These are phyloP conservation scores for Ceratoteleas bidentatus DNA, from an alignment of 1,140 invertebrate genomes.

Conservation along the genomic window DNA sequence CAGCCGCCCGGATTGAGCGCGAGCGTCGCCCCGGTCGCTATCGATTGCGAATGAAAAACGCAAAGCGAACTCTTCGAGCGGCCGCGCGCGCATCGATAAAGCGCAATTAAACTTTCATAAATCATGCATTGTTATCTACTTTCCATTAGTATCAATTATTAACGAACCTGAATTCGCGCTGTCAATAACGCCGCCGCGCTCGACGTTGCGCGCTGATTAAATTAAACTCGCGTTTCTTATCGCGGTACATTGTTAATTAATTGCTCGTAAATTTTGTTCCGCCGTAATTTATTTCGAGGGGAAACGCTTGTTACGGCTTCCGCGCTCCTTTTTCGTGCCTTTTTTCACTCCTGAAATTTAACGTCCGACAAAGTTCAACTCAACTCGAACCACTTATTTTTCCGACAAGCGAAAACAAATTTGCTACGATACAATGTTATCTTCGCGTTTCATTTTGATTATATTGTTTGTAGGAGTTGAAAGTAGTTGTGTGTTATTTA, in stretches of 20 bases:
- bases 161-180: constrained; percentile 2
- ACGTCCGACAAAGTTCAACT: too few relatives aligned
- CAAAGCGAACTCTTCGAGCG: background rate
- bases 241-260: constrained; percentile 7
- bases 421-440: too few relatives aligned
- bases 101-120: constrained; percentile 6
- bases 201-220: constrained; percentile 6
- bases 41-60: constrained; percentile 1
- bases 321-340: too few relatives aligned
- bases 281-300: too few relatives aligned
- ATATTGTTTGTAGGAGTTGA: too few relatives aligned
- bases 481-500: too few relatives aligned
- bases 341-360: too few relatives aligned
- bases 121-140: constrained; percentile 9
- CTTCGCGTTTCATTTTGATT: too few relatives aligned
- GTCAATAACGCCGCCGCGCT: constrained; percentile 4
- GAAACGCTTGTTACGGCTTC: too few relatives aligned
- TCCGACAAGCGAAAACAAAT: too few relatives aligned
- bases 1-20: too few relatives aligned
- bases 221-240: constrained; percentile 7
- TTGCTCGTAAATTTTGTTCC: background rate
- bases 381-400: too few relatives aligned
- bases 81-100: background rate
- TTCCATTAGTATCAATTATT: constrained; percentile 32
- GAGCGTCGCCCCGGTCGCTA: background rate